phyloP scores from a whole-genome alignment of 2,113 vertebrate species.

The Lipotes vexillifer region DNA sequence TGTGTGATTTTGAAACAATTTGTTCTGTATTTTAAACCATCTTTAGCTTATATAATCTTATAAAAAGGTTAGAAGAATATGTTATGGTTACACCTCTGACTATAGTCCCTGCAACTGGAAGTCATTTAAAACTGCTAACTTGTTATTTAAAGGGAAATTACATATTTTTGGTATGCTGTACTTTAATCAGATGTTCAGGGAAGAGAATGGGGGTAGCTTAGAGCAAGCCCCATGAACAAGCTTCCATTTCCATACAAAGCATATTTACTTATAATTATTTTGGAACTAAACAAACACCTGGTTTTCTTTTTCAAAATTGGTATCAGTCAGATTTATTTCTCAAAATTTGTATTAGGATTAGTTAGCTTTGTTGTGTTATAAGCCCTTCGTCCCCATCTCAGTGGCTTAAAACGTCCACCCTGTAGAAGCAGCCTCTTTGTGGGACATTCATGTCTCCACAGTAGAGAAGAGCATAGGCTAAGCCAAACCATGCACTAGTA shows the following conservation, averaged over 20 bases:
- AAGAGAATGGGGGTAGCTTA: not conserved
- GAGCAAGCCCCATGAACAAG: not conserved
- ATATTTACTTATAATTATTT: not conserved
- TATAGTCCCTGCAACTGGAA: not conserved
- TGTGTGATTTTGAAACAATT: not conserved
- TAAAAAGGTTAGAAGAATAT: not conserved
- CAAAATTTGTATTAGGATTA: not conserved
- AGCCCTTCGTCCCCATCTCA: not conserved
- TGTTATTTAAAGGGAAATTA: not conserved
- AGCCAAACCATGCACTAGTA: not conserved
- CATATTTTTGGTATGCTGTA: not conserved
- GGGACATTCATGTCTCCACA: not conserved
- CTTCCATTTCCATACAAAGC: not conserved
- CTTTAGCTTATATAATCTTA: not conserved
- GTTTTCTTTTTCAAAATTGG: not conserved
- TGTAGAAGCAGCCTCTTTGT: not conserved
- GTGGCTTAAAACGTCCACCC: not conserved
- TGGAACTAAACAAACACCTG: not conserved
- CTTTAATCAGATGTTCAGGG: not conserved
- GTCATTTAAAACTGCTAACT: not conserved
- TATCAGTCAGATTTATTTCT: not conserved
- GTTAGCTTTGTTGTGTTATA: not conserved
- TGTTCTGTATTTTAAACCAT: not conserved
- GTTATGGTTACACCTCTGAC: not conserved
- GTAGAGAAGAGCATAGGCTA: not conserved